These are phyloP conservation scores for Aporophyla lueneburgensis DNA, from an alignment of 2,888 invertebrate species.

Conservation along the genomic window DNA sequence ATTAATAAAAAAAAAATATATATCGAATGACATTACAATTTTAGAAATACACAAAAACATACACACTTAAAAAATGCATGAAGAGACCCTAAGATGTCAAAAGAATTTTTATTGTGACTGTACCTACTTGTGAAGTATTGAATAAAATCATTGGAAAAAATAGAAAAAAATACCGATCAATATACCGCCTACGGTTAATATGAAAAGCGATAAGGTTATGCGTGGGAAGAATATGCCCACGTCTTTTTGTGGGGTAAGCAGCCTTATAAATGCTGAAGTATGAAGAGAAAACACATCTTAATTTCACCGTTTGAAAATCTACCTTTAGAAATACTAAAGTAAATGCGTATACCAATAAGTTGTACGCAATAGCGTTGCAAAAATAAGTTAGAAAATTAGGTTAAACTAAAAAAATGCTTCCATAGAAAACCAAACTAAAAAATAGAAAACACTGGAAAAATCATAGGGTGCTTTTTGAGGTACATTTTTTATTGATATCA, in stretches of 20 bases:
- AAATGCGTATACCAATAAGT: no score
- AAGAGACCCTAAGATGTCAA: not conserved
- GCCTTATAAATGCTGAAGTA: not conserved
- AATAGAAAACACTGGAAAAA: no score
- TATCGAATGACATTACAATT: no score
- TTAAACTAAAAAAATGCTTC: no score
- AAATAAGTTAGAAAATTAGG: no score
- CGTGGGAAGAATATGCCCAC: conserved; percentile 3
- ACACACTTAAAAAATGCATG: no score
- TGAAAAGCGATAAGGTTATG: conserved; percentile 3
- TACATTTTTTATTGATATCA: no score
- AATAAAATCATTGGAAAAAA: not conserved
- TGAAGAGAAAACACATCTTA: not conserved
- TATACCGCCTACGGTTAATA: not conserved
- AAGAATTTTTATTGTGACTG: not conserved
- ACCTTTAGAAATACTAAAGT: not conserved
- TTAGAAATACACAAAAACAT: no score
- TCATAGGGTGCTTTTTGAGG: no score
- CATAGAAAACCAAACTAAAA: no score
- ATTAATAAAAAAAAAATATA: no score
- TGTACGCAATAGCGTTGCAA: no score
- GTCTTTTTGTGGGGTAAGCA: not conserved
- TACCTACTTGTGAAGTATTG: not conserved
- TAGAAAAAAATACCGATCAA: not conserved
- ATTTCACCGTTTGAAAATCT: not conserved